phyloP scores from a whole-genome alignment of 2,113 vertebrate species.

The Varanus komodoensis region DNA sequence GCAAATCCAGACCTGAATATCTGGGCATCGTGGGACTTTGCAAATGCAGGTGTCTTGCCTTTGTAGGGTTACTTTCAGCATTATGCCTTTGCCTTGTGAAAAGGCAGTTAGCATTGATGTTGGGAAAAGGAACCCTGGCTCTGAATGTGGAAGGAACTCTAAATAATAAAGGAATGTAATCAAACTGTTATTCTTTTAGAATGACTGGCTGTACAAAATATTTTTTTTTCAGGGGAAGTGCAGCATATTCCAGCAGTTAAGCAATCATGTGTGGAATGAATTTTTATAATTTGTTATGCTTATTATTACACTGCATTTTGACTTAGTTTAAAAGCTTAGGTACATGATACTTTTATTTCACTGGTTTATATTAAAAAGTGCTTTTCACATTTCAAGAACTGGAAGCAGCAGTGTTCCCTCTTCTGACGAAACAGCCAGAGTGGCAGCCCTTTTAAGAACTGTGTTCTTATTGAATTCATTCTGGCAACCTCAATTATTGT shows the following conservation, averaged over 20 bases:
- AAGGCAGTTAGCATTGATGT: background rate
- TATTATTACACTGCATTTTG: conserved; percentile 1
- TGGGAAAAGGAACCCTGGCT: background rate
- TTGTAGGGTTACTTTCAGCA: background rate
- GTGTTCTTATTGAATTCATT: background rate
- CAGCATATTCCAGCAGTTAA: conserved; percentile 21
- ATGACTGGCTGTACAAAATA: no score
- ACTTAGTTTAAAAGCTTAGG: background rate
- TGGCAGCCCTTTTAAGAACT: background rate
- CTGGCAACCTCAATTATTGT: background rate
- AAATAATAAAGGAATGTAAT: conserved; percentile 21
- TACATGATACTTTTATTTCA: background rate
- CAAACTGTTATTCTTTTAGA: background rate
- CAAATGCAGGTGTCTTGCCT: background rate
- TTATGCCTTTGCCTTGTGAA: background rate
- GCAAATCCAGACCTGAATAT: background rate
- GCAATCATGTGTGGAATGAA: conserved; percentile 18
- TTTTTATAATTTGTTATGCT: conserved; percentile 22
- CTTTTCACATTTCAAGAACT: background rate
- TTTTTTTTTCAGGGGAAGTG: conserved; percentile 14
- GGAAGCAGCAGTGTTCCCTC: background rate
- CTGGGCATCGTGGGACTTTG: background rate
- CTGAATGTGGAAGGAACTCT: conserved; percentile 3
- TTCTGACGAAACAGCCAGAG: background rate
- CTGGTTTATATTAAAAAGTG: background rate